Evolutionary conservation across 1,140 invertebrate species (phyloP).

Genomic region (Drosophila miranda): DNA sequence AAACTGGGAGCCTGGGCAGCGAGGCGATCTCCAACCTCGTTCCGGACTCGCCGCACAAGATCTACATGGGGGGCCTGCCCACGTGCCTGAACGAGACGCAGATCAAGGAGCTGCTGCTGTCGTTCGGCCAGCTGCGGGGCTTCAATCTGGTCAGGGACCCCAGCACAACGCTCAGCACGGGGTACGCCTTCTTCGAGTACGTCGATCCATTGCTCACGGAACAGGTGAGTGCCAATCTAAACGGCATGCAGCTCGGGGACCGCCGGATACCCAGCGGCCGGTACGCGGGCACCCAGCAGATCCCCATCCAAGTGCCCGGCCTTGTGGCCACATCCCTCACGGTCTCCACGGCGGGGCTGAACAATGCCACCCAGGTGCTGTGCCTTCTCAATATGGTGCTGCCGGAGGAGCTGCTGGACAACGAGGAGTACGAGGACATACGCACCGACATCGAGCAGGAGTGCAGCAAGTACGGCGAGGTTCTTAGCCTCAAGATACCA

Average conservation of each 20-base stretch:
- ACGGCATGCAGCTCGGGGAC: conserved; percentile 99
- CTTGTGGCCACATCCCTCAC: conserved; percentile 85
- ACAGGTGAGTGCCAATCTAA: conserved; percentile 98
- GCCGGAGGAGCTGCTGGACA: conserved; percentile 97
- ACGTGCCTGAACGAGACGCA: conserved; percentile 99
- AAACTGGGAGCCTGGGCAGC: conserved; percentile 36
- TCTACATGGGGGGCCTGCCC: conserved; percentile 99
- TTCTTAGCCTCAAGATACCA: conserved; percentile 98
- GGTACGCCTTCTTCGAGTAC: conserved; percentile 99
- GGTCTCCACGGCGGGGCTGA: conserved; percentile 81
- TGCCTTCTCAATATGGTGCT: conserved; percentile 99
- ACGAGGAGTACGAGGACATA: conserved; percentile 99
- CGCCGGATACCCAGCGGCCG: conserved; percentile 98
- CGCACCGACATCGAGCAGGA: conserved; percentile 98
- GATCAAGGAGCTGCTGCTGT: conserved; percentile 97
- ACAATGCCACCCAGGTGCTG: conserved; percentile 96
- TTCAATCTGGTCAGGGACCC: conserved; percentile 99
- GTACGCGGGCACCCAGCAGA: conserved; percentile 88
- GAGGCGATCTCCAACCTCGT: conserved; percentile 92
- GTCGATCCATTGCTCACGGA: conserved; percentile 97
- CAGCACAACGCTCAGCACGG: conserved; percentile 98
- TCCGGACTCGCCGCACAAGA: conserved; percentile 98
- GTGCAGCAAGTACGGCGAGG: conserved; percentile 98
- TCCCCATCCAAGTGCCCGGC: conserved; percentile 94
- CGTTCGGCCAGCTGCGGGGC: conserved; percentile 97